phyloP scores from a whole-genome alignment of 35 echinoderm and acorn worm species.

The Apostichopus californicus region DNA sequence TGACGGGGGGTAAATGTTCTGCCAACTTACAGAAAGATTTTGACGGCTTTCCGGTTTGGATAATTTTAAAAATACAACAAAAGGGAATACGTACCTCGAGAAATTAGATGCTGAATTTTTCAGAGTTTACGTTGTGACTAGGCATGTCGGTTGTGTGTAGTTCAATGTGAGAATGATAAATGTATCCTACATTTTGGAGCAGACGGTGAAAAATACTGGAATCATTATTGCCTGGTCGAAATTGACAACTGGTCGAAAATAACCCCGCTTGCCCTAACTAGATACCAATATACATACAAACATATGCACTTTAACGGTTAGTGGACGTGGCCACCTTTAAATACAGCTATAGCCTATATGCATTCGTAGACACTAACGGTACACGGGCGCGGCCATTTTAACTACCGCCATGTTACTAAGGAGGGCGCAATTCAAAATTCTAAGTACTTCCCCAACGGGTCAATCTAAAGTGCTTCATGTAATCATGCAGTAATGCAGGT shows the following conservation, averaged over 20 bases:
- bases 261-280: background rate
- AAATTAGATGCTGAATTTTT: background rate
- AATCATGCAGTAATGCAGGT: too few species aligned
- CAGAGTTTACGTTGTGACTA: background rate
- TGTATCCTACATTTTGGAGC: background rate
- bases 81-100: background rate
- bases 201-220: background rate
- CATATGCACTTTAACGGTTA: too few species aligned
- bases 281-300: too few species aligned
- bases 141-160: background rate
- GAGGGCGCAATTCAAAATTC: too few species aligned
- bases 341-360: too few species aligned
- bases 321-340: too few species aligned
- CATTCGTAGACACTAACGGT: too few species aligned
- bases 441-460: too few species aligned
- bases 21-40: background rate
- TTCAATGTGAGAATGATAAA: background rate
- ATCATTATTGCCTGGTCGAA: background rate
- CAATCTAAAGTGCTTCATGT: too few species aligned
- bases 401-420: too few species aligned
- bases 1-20: background rate
- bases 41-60: background rate
- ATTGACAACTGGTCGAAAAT: background rate
- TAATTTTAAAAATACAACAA: background rate
- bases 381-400: too few species aligned